Evolutionary conservation across 2,797 vertebrate species (phyloP).

Genomic region (Poeciliopsis infans): DNA sequence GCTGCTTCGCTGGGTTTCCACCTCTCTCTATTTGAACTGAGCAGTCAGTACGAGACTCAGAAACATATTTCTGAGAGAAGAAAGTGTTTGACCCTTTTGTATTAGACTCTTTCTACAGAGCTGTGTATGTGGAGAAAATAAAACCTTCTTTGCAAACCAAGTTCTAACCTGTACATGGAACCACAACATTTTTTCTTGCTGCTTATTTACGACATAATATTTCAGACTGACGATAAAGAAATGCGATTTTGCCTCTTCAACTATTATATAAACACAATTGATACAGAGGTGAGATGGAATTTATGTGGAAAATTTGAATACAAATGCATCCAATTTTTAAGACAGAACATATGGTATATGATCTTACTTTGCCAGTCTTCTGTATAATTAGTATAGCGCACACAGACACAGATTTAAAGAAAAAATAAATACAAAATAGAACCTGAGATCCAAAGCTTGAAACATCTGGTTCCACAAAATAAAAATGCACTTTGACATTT

Average conservation of each 20-base stretch:
- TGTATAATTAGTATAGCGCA: background rate
- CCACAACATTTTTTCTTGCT: background rate
- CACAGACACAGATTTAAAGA: background rate
- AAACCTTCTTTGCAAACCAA: background rate
- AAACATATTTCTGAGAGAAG: background rate
- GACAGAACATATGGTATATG: background rate
- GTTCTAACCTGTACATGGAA: background rate
- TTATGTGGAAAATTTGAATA: background rate
- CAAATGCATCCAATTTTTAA: background rate
- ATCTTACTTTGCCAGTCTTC: background rate
- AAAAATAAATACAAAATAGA: conserved; percentile 5
- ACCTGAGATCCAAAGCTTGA: background rate
- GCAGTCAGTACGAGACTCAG: background rate
- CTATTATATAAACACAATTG: background rate
- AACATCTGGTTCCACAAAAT: background rate
- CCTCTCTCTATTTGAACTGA: conserved; percentile 20
- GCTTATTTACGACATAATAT: background rate
- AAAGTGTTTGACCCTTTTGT: background rate
- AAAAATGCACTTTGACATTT: background rate
- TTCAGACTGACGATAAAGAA: background rate
- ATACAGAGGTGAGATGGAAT: background rate
- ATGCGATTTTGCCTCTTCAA: background rate
- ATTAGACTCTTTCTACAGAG: background rate
- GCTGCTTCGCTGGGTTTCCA: conserved; percentile 21
- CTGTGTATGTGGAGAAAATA: background rate